Base-by-base conservation (phyloP, 2,113 vertebrate species). In the Gadus chalcogrammus region DNA sequence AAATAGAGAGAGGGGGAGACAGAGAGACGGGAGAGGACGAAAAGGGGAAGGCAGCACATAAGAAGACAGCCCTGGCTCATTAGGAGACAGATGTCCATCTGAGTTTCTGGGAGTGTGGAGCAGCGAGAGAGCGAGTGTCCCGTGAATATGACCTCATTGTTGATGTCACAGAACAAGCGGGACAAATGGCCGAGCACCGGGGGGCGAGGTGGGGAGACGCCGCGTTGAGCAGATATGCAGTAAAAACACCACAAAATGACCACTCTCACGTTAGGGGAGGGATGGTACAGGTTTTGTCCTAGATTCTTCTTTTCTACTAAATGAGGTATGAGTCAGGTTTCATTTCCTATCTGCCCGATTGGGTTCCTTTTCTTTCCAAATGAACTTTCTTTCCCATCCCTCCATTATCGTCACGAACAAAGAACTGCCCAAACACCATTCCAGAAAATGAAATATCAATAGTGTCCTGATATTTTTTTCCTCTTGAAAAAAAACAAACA, bases 91-190 rank as follows among this genome's bases (percentile, higher is more conserved):
- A 79, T 35, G 67, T 83, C 77, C 31, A 17, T 73, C 76, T 73
- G 73, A 62, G 35, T 67, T 60, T 60, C 16, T 68, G 73, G 78
- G 80, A 70, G 61, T 35, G 73, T 81, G 75, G 74, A 85, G 78
- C 73, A 79, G 68, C 70, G 27, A 81, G 78, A 79, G 78, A 75
- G 81, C 73, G 65, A 69, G 76, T 78, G 82, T 80, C 80, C 77
- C 76, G 75, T 81, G 74, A 80, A 77, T 81, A 80, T 83, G 85
- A 87, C 83, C 84, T 83, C 82, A 87, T 77, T 85, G 82, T 83
- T 75, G 83, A 81, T 79, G 78, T 83, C 83, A 53, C 80, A 55
- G 78, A 72, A 58, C 69, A 79, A 79, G 74, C 71, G 67, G 76
- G 78, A 79, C 76, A 71, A 78, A 75, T 69, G 66, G 38, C 71